A percentile compares a stretch with the other conserved stretches of the same genome.
These are phyloP conservation scores for Drosophila melanogaster DNA, from an alignment of 1,140 invertebrate genomes.

Conservation along the genomic window DNA sequence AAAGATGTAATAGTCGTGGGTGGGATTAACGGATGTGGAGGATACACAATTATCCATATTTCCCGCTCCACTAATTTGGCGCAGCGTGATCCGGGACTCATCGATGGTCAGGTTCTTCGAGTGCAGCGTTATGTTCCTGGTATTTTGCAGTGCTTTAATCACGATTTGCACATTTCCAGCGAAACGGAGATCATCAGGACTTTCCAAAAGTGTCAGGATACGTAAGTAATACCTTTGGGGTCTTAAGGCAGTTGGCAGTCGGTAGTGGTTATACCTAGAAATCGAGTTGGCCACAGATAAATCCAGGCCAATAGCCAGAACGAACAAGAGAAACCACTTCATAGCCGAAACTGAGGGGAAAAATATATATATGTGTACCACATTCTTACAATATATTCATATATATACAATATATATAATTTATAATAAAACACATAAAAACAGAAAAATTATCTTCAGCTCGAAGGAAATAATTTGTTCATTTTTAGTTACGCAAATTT, in stretches of 20 bases:
- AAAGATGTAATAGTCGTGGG: slow-evolving; percentile 88
- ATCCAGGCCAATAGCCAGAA: slow-evolving; percentile 33
- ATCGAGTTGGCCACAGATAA: background rate
- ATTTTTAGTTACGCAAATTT: no score
- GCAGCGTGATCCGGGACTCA: slow-evolving; percentile 2
- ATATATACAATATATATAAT: no score
- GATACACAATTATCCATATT: slow-evolving; percentile 83
- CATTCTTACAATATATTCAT: no score
- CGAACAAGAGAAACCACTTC: slow-evolving; percentile 37
- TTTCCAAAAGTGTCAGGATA: slow-evolving; percentile 87
- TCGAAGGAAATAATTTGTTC: no score
- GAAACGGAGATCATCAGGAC: slow-evolving; percentile 76
- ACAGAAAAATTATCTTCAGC: no score
- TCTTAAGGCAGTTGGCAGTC: slow-evolving; percentile 87
- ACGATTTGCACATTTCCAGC: slow-evolving; percentile 87
- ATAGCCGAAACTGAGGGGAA: slow-evolving; percentile 38
- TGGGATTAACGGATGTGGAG: slow-evolving; percentile 45
- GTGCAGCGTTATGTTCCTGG: slow-evolving; percentile 89
- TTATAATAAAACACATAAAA: no score
- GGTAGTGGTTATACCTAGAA: slow-evolving; percentile 83
- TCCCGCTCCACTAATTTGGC: background rate
- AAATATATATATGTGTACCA: no score
- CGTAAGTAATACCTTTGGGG: slow-evolving; percentile 89
- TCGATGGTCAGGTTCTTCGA: slow-evolving; percentile 67
- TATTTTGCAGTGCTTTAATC: slow-evolving; percentile 85